A percentile compares a stretch with the other conserved stretches of the same genome.
Evolutionary conservation across 2,113 vertebrate genomes (phyloP).

Genomic region (Corapipo altera): DNA sequence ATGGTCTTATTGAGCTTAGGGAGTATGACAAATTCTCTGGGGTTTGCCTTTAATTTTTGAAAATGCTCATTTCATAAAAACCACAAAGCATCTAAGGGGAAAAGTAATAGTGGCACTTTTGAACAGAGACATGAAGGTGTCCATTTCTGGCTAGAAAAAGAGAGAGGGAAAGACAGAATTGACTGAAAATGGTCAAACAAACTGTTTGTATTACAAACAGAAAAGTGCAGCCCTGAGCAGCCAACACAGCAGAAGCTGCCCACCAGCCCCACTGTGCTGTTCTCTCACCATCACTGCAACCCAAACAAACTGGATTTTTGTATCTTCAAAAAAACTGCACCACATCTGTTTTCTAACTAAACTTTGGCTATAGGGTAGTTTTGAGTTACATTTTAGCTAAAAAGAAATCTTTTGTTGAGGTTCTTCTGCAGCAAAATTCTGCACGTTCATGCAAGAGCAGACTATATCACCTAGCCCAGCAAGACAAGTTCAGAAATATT

Average conservation of each 20-base stretch:
- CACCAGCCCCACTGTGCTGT: not conserved
- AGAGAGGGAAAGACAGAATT: not conserved
- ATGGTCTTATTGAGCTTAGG: not conserved
- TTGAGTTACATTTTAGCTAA: not conserved
- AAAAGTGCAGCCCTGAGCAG: not conserved
- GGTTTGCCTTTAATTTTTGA: not conserved
- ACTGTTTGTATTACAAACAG: not conserved
- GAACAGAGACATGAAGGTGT: not conserved
- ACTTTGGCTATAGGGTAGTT: not conserved
- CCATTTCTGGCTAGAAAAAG: not conserved
- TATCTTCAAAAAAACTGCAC: not conserved
- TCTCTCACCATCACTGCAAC: not conserved
- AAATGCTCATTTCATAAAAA: not conserved
- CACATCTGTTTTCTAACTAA: not conserved
- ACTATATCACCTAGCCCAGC: not conserved
- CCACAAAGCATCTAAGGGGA: rapidly evolving
- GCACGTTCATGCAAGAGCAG: not conserved
- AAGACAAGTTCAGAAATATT: not conserved
- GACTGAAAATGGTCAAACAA: not conserved
- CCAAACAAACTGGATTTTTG: not conserved
- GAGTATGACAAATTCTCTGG: not conserved
- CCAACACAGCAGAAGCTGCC: not conserved
- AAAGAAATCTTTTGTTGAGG: not conserved
- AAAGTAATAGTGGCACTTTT: not conserved
- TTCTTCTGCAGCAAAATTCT: not conserved